Evolutionary conservation across 2,888 invertebrate genomes (phyloP), one percentile per base, ranked within the genome.

Genomic region (Podabrus alpinus): DNA sequence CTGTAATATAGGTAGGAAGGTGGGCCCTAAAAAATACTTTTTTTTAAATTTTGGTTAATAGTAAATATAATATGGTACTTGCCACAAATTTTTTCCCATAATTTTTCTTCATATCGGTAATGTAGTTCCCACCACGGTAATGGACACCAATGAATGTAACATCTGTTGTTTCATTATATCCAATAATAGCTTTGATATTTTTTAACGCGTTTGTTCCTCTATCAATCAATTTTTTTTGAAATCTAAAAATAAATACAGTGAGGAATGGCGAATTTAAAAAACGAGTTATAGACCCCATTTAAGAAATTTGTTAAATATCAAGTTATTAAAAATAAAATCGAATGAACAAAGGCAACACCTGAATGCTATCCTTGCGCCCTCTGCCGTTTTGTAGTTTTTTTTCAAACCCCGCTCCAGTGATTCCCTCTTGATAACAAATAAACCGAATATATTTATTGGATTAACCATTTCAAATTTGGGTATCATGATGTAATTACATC

Each of bases 141-240:
- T 71, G 71, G 9, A 71, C 59, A 15, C 71, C 71, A 1, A 71
- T 15, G 11, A 71, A 71, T 10, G 71, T 71, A 19, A 71, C 67
- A 15, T n/a, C 15, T 21, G 17, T 60, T 9, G 5, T 19, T 5
- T 7, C 4, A 0, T 59, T 13, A 15, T 25, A 71, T 5, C 16
- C 21, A 24, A 71, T 67, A 15, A 1, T 21, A 13, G 11, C 3
- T 24, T 59, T 71, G 1, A 59, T 9, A 4, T 10, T 11, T 45
- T 19, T 15, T 15, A 70, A 45, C 11, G 7, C 11, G 9, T 45
- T 45, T 19, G 62, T 70, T 4, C 15, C 9, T n/a, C n/a, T 11
- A 10, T 5, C 13, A 13, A 64, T n/a, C 11, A 9, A 24, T 15
- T 60, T 2, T 24, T 61, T 60, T 0, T 61, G 3, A 25, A 69